phyloP scores from a whole-genome alignment of 2,888 invertebrate species.

The Conops quadrifasciatus region DNA sequence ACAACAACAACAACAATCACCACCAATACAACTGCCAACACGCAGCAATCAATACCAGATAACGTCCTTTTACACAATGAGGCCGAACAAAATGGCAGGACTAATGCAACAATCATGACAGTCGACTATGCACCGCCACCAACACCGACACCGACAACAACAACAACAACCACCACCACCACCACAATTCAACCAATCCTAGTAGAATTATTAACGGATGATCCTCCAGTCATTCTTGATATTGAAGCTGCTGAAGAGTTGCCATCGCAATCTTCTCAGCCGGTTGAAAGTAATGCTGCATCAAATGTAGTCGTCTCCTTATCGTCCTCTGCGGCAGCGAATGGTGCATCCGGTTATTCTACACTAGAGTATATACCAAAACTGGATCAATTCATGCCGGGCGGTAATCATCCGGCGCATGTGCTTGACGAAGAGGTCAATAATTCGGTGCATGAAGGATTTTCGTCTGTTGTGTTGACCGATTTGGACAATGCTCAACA shows the following conservation, averaged over 20 bases:
- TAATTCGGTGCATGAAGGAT: slow-evolving; percentile 63
- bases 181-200: slow-evolving; percentile 43
- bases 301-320: slow-evolving; percentile 27
- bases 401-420: slow-evolving; percentile 38
- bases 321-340: slow-evolving; percentile 44
- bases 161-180: slow-evolving; percentile 39
- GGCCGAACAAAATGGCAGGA: background rate
- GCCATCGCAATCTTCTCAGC: slow-evolving; percentile 10
- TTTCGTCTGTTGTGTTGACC: slow-evolving; percentile 52
- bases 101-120: slow-evolving; percentile 3
- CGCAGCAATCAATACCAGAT: slow-evolving; percentile 35
- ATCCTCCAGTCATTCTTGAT: slow-evolving; percentile 50
- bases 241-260: slow-evolving; percentile 47
- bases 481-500: slow-evolving; percentile 58
- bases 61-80: slow-evolving; percentile 32
- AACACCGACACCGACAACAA: slow-evolving; percentile 18
- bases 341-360: slow-evolving; percentile 54
- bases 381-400: slow-evolving; percentile 47
- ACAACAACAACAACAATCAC: too few relatives aligned
- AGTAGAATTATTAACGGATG: slow-evolving; percentile 39
- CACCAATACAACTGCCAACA: background rate
- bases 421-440: slow-evolving; percentile 59
- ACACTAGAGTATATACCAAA: slow-evolving; percentile 61
- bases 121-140: background rate
- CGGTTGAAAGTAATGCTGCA: slow-evolving; percentile 38